Evolutionary conservation across 1,140 invertebrate genomes (phyloP), one percentile per base, ranked within the genome.

Genomic region (Eulimnadia texana): DNA sequence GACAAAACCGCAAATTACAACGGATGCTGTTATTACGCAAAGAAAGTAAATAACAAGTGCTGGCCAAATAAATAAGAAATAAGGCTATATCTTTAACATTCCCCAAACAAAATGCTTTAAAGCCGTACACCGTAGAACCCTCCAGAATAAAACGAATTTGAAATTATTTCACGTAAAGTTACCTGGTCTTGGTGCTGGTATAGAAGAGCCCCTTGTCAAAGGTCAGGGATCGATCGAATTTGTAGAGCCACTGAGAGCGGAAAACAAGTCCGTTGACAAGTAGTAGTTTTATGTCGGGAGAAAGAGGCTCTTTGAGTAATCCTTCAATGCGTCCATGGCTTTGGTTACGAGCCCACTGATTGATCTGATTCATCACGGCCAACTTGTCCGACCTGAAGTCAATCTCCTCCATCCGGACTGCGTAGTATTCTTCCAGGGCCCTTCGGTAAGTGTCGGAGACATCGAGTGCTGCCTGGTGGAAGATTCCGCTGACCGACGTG

Each of bases 161-260:
- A n/a, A n/a, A n/a, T n/a, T n/a, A n/a, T n/a, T n/a, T n/a, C n/a
- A n/a, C n/a, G 24, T 2, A 0, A n/a, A 54, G 6, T 25, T 50
- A 68, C 68, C 68, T 65, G 49, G 63, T 61, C 27, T 67, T 55
- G 6, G 64, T 62, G 20, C 59, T 65, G 52, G 63, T 69, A 66
- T 68, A 72, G 59, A 70, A 73, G 6, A 68, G 65, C 24, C 71
- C 71, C 52, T 70, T 68, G 22, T 70, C 65, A 25, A 69, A 70
- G 0, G 71, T 73, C 19, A 66, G 62, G 2, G 65, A 52, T 0
- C 63, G 67, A 50, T 73, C 69, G 59, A 73, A 73, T 19, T 66
- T 65, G 58, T 70, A 66, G 16, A 71, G 66, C 72, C 72, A 73
- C 3, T 59, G 53, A 22, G 68, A 68, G 27, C 67, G 65, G 22